Conservation (phyloP, 2,888 invertebrate species). For the Amphiduros pacificus region DNA sequence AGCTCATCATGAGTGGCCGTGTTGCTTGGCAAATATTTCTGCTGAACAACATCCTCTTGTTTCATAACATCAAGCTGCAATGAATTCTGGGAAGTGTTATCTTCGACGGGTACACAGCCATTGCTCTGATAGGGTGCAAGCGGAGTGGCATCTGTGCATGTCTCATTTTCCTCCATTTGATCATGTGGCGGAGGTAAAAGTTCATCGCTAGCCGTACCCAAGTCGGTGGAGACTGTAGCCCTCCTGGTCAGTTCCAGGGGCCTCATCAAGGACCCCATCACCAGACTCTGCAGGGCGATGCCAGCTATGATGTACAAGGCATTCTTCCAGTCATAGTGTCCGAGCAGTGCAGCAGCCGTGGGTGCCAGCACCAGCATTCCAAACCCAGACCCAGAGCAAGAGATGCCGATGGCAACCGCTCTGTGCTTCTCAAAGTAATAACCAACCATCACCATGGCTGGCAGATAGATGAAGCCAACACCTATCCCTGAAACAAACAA, state of each 20-base stretch:
- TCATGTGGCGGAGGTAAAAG: too few relatives aligned
- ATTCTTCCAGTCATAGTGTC: conserved; percentile 72
- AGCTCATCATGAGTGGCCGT: too few relatives aligned
- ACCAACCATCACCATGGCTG: conserved; percentile 91
- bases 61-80: too few relatives aligned
- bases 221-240: too few relatives aligned
- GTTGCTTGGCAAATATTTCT: too few relatives aligned
- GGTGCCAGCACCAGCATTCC: conserved; percentile 89
- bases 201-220: too few relatives aligned
- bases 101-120: too few relatives aligned
- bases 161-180: too few relatives aligned
- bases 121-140: too few relatives aligned
- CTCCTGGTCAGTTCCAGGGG: conserved; percentile 78
- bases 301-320: conserved; percentile 73
- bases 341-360: conserved; percentile 70
- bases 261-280: conserved; percentile 81
- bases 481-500: conserved; percentile 73
- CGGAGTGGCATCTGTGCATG: too few relatives aligned
- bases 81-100: too few relatives aligned
- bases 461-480: conserved; percentile 91
- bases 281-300: conserved; percentile 73
- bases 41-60: too few relatives aligned
- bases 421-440: conserved; percentile 97
- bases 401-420: conserved; percentile 91
- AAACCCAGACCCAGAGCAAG: conserved; percentile 94